Evolutionary conservation across 2,113 vertebrate species (phyloP).

Genomic region (Pollachius pollachius): DNA sequence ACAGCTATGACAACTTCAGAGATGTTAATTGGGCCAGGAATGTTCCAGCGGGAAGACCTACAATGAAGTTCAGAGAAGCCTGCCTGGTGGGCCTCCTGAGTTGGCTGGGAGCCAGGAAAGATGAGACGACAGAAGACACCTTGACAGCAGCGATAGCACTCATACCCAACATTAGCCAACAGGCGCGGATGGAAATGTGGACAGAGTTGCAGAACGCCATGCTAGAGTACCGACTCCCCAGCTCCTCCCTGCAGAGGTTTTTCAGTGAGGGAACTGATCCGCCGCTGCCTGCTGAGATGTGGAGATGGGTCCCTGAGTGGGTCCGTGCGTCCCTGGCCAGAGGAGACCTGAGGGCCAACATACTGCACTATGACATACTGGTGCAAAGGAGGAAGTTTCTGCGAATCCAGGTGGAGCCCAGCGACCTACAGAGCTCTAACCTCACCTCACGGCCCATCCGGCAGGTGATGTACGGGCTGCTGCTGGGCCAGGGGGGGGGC

Average conservation of each 20-base stretch:
- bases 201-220: conserved; percentile 44
- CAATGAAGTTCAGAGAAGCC: too few relatives aligned
- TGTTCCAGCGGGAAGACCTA: conserved; percentile 14
- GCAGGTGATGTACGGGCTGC: too few relatives aligned
- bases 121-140: conserved; percentile 56
- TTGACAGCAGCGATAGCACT: conserved; percentile 59
- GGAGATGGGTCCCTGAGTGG: conserved; percentile 72
- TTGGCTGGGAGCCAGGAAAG: conserved; percentile 72
- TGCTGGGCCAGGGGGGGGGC: too few relatives aligned
- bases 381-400: conserved; percentile 61
- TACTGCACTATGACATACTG: conserved; percentile 69
- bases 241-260: conserved; percentile 67
- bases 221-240: conserved; percentile 73
- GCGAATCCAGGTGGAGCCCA: conserved; percentile 72
- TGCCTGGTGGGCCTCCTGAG: conserved; percentile 68
- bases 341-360: conserved; percentile 60
- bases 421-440: conserved; percentile 60
- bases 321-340: conserved; percentile 57
- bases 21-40: conserved; percentile 52
- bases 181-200: too few relatives aligned
- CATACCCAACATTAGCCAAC: conserved; percentile 37
- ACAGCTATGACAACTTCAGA: conserved; percentile 69
- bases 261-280: conserved; percentile 57
- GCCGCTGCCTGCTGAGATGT: conserved; percentile 35
- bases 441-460: too few relatives aligned